Conservation (phyloP, 1,140 invertebrate genomes). For the Drosophila willistoni region DNA sequence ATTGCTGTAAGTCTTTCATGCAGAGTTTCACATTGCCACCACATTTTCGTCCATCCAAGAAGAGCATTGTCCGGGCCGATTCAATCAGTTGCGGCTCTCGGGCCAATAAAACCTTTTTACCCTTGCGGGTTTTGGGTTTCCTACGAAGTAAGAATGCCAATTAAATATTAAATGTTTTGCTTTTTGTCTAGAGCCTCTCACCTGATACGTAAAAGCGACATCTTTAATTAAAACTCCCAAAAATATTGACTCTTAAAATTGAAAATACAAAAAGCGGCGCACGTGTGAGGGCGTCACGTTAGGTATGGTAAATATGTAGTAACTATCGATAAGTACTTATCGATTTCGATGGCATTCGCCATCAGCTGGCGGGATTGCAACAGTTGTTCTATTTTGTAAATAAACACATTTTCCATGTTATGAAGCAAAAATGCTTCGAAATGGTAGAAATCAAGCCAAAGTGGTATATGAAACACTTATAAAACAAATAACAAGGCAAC, state of each 20-base stretch:
- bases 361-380: not conserved
- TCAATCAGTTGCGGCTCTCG: constrained; percentile 95
- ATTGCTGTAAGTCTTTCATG: constrained; percentile 93
- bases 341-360: not conserved
- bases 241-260: constrained; percentile 22
- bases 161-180: not conserved
- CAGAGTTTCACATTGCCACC: constrained; percentile 89
- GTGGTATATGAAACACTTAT: constrained; percentile 27
- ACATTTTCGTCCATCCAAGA: constrained; percentile 93
- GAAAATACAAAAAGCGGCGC: constrained; percentile 32
- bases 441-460: constrained; percentile 39
- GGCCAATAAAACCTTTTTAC: constrained; percentile 92
- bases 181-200: constrained; percentile 16
- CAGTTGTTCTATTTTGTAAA: constrained; percentile 29
- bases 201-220: constrained; percentile 79
- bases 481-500: not conserved
- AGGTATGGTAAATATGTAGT: not conserved
- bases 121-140: constrained; percentile 94
- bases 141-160: constrained; percentile 29
- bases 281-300: constrained; percentile 52
- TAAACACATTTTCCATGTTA: constrained; percentile 25
- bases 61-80: constrained; percentile 92
- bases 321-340: not conserved
- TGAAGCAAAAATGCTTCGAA: constrained; percentile 61
- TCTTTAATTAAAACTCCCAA: constrained; percentile 34